A percentile compares a stretch with the other conserved stretches of the same genome.
Evolutionary conservation across 2,113 vertebrate genomes (phyloP).

Genomic region (Hiodon alosoides): DNA sequence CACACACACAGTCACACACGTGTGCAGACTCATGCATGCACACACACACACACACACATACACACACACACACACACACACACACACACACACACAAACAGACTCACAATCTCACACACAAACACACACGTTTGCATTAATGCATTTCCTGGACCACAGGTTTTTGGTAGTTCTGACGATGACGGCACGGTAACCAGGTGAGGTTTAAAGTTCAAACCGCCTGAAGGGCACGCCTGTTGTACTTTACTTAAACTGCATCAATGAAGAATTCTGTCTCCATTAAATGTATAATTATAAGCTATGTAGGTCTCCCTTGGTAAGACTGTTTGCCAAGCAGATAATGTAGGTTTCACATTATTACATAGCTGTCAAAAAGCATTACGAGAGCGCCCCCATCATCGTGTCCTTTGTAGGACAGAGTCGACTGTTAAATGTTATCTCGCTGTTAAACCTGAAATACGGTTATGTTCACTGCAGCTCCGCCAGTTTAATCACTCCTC

Average conservation of each 20-base stretch:
- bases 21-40: too few relatives aligned
- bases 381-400: conserved; percentile 13
- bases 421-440: conserved; percentile 37
- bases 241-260: conserved; percentile 54
- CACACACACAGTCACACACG: too few relatives aligned
- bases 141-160: neutral
- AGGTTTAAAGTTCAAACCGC: conserved; percentile 58
- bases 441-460: conserved; percentile 20
- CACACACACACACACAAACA: neutral
- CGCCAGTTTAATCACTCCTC: too few relatives aligned
- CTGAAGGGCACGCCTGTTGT: conserved; percentile 53
- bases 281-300: conserved; percentile 53
- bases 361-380: conserved; percentile 58
- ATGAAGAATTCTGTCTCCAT: conserved; percentile 49
- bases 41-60: conserved; percentile 3
- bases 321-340: conserved; percentile 54
- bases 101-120: too few relatives aligned
- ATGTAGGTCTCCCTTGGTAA: conserved; percentile 40
- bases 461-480: too few relatives aligned
- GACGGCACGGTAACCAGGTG: conserved; percentile 40
- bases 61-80: neutral
- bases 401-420: conserved; percentile 36
- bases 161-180: conserved; percentile 37
- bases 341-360: conserved; percentile 51
- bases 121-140: neutral